Evolutionary conservation across 2,888 invertebrate genomes (phyloP).

Genomic region (Drosophila infuscata): DNA sequence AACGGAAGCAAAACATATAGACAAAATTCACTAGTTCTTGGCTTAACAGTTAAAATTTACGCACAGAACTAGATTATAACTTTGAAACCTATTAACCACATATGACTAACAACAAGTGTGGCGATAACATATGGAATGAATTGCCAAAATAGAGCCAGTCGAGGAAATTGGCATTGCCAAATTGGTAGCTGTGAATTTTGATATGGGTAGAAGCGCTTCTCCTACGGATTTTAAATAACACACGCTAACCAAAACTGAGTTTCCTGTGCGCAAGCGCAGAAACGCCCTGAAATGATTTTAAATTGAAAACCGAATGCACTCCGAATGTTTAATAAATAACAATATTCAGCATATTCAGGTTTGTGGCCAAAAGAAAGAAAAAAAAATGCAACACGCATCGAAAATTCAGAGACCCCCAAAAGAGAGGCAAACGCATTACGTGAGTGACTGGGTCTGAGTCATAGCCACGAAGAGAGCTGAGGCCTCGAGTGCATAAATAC

Average conservation of each 20-base stretch:
- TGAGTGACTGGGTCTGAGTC: conserved; percentile 24
- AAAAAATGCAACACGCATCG: conserved; percentile 32
- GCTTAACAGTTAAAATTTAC: neutral
- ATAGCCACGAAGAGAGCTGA: conserved; percentile 26
- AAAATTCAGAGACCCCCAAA: conserved; percentile 7
- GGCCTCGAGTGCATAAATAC: conserved; percentile 14
- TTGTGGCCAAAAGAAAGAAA: conserved; percentile 6
- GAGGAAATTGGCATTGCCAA: conserved; percentile 53
- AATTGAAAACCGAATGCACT: conserved; percentile 9
- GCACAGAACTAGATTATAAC: conserved; percentile 9
- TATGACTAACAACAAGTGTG: neutral
- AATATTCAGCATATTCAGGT: conserved; percentile 22
- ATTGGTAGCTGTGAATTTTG: conserved; percentile 24
- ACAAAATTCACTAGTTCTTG: neutral
- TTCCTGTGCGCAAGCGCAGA: conserved; percentile 41
- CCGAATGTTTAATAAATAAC: conserved; percentile 18
- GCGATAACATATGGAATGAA: conserved; percentile 10
- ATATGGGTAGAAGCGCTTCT: conserved; percentile 21
- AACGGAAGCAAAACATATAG: conserved; percentile 14
- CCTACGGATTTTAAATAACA: conserved; percentile 48
- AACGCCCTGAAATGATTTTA: conserved; percentile 9
- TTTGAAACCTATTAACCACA: neutral
- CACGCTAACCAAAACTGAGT: conserved; percentile 35
- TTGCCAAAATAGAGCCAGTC: conserved; percentile 6
- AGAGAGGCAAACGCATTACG: conserved; percentile 18